Base-by-base conservation (phyloP, 2,888 invertebrate genomes). In the Mythimna impura region DNA sequence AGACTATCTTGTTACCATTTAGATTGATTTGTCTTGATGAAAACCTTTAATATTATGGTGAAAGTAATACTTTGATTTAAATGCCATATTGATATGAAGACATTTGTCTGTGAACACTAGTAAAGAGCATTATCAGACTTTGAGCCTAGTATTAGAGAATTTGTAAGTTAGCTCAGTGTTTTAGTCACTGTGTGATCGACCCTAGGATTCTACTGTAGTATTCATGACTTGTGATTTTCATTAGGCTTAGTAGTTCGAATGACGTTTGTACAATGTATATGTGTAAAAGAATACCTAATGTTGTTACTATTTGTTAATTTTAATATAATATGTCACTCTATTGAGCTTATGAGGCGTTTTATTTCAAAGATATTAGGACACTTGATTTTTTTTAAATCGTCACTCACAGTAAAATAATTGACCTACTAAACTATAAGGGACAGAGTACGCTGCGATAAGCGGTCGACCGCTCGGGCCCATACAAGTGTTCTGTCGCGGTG, bases 281-380 rank as follows among this genome's bases (percentile, higher is more conserved):
- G 78, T 88, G 83, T 88, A 81, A 83, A 87, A 84, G 87, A 87
- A 85, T 89, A 89, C 86, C 85, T 80, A 76, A 78, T 83, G 76
- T 89, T 89, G 84, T 86, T 88, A 84, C 83, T 86, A 77, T 86
- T 89, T 90, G 86, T 88, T 88, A 88, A 81, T 79, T 88, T 86
- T 86, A 87, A 88, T 89, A 89, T 89, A 91, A 91, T 87, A 84
- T 87, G 87, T 74, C 58, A 81, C 89, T 92, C 89, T 93, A 88
- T 92, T 92, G 91, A 91, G 90, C 81, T 71, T 68, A 20, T 66
- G 43, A 36, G 36, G 2, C 9, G 47, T 80, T 84, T 87, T 73
- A 73, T 80, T 88, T 54, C 52, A 8, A 43, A 43, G 43, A 43
- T 14, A 25, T 12, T 14, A 43, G 1, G 14, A 6, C 47, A 17